Base-by-base conservation (phyloP, 2,113 vertebrate genomes). In the Corythornis vintsioides region DNA sequence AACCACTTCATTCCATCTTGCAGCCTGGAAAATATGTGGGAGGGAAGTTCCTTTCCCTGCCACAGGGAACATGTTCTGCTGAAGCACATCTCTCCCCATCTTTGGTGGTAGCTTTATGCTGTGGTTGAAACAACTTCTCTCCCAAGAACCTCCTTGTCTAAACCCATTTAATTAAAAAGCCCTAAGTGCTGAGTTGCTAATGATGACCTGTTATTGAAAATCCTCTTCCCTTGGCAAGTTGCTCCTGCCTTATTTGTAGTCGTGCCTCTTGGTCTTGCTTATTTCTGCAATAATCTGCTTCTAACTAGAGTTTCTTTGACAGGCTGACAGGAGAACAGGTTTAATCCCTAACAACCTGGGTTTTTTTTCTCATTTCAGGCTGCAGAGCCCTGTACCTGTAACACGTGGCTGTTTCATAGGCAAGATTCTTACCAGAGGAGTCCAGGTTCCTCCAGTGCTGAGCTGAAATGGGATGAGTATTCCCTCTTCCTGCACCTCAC, bases 41-140 rank as follows among this genome's bases (percentile, higher is more conserved):
- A 84, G 14, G 31, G 53, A 35, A 3, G 5, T 11, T 38, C 25
- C 11, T 0, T 0, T 19, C 12, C 8, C 31, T 53, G 2, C 4
- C 70, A 84, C 56, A 86, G 64, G 38, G 31, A 61, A 43, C 13
- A 21, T 10, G 20, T n/a, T 47, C 56, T 21, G 7, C 64, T 45
- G 63, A 65, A 94, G 55, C 3, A 3, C 0, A 0, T 33, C 35
- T 22, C 52, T 6, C 6, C 16, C 55, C 47, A 40, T 38, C 64
- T 76, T 56, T 24, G 63, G 17, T 2, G 5, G 47, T 6, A 67
- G 64, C 11, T 75, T 63, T n/a, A 70, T 63, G 67, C 33, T 42
- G 18, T 10, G n/a, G 45, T 45, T 19, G 20, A 80, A 88, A 66
- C 22, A 50, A 31, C 9, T 38, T 19, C 55, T 63, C 60, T 29